These are phyloP conservation scores for Apamea sordens DNA, from an alignment of 2,888 invertebrate species.

Conservation along the genomic window DNA sequence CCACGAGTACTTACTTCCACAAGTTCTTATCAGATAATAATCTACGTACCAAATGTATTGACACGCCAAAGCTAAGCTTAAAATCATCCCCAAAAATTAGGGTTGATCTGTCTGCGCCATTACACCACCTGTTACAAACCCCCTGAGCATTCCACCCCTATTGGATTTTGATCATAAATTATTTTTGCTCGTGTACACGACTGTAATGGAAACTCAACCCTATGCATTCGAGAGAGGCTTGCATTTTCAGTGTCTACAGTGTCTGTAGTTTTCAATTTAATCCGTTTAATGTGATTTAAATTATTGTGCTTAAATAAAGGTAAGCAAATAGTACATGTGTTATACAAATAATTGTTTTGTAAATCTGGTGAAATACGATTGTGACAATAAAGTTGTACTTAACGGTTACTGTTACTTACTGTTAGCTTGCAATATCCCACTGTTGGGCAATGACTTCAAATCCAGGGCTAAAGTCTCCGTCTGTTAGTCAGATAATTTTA, in stretches of 20 bases:
- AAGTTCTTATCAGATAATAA: conserved; percentile 45
- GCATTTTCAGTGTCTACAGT: conserved; percentile 1
- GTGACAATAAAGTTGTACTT: neutral
- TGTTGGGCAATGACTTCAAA: neutral
- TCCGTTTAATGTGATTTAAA: conserved; percentile 78
- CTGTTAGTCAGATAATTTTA: too few species aligned
- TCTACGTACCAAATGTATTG: conserved; percentile 56
- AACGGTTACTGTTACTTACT: neutral
- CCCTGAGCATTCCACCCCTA: conserved; percentile 65
- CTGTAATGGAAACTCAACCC: conserved; percentile 25
- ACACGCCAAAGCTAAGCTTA: conserved; percentile 64
- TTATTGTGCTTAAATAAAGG: conserved; percentile 69
- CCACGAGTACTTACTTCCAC: neutral
- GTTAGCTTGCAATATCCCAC: neutral
- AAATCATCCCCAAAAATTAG: conserved; percentile 79
- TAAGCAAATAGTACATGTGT: conserved; percentile 66
- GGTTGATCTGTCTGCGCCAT: conserved; percentile 77
- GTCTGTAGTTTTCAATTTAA: conserved; percentile 62
- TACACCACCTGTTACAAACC: conserved; percentile 81
- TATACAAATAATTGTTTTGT: conserved; percentile 63
- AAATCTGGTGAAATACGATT: conserved; percentile 25
- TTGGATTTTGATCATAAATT: conserved; percentile 73
- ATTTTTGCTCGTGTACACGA: conserved; percentile 41
- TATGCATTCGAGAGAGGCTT: neutral
- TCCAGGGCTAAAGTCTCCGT: too few species aligned